Conservation (phyloP, 2,797 vertebrate species). For the Sebastes iracundus region DNA sequence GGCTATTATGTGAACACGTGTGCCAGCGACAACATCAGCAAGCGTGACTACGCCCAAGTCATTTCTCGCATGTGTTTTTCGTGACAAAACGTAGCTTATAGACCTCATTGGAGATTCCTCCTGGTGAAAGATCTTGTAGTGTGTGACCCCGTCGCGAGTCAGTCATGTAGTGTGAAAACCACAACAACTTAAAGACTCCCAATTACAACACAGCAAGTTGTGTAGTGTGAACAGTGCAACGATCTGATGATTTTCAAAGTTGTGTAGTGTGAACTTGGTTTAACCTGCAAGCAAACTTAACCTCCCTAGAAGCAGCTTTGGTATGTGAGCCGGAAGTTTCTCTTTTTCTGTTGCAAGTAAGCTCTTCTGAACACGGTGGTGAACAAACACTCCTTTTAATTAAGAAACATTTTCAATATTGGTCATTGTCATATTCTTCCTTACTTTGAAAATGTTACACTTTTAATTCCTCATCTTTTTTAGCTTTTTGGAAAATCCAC, state of each 20-base stretch:
- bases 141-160: too few species aligned
- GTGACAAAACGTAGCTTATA: too few species aligned
- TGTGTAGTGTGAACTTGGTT: not conserved
- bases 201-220: too few species aligned
- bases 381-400: not conserved
- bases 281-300: not conserved
- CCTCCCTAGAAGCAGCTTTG: not conserved
- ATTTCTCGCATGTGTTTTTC: too few species aligned
- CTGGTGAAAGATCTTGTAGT: too few species aligned
- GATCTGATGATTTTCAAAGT: not conserved
- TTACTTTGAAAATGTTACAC: constrained; percentile 5
- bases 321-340: not conserved
- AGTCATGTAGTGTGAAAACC: too few species aligned
- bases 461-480: constrained; percentile 21
- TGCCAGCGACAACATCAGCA: too few species aligned
- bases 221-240: too few species aligned
- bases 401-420: not conserved
- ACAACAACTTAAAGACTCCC: too few species aligned
- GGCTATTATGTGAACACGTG: not conserved
- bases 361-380: not conserved
- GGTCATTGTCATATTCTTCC: not conserved
- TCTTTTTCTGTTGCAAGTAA: not conserved
- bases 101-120: too few species aligned
- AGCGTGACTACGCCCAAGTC: too few species aligned
- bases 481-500: constrained; percentile 1